These are phyloP conservation scores for Drosophila burlai DNA, from an alignment of 1,140 invertebrate genomes.

Conservation along the genomic window DNA sequence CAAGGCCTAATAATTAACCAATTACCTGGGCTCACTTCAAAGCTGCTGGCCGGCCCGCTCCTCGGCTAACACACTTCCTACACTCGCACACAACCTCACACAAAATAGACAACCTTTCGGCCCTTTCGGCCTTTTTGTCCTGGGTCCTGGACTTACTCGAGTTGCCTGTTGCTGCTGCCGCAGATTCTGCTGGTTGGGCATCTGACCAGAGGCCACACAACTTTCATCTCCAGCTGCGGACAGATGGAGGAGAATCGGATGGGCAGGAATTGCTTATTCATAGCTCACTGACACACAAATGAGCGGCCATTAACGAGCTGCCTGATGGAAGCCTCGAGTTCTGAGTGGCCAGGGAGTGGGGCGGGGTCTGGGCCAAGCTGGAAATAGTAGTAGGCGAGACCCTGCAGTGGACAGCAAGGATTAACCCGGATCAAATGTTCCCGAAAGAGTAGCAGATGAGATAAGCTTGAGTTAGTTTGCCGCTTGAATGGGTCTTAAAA, in stretches of 20 bases:
- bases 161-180: slow-evolving; percentile 26
- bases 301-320: slow-evolving; percentile 55
- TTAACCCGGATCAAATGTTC: slow-evolving; percentile 49
- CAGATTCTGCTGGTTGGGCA: slow-evolving; percentile 26
- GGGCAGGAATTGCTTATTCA: slow-evolving; percentile 56
- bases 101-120: slow-evolving; percentile 11
- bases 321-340: slow-evolving; percentile 17
- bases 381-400: slow-evolving; percentile 8
- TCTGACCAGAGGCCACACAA: slow-evolving; percentile 52
- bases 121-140: slow-evolving; percentile 12
- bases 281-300: slow-evolving; percentile 60
- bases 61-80: slow-evolving; percentile 33
- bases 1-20: slow-evolving; percentile 65
- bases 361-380: not conserved
- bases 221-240: slow-evolving; percentile 44
- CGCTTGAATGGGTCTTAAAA: slow-evolving; percentile 16
- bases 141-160: slow-evolving; percentile 1
- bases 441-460: slow-evolving; percentile 17
- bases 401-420: slow-evolving; percentile 43
- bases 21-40: slow-evolving; percentile 63
- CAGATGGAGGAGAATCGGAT: slow-evolving; percentile 5
- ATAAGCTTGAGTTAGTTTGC: slow-evolving; percentile 31
- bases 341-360: not conserved
- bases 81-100: not conserved
- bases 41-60: slow-evolving; percentile 29